Base-by-base conservation (phyloP, 2,113 vertebrate species). In the Larimichthys crocea region DNA sequence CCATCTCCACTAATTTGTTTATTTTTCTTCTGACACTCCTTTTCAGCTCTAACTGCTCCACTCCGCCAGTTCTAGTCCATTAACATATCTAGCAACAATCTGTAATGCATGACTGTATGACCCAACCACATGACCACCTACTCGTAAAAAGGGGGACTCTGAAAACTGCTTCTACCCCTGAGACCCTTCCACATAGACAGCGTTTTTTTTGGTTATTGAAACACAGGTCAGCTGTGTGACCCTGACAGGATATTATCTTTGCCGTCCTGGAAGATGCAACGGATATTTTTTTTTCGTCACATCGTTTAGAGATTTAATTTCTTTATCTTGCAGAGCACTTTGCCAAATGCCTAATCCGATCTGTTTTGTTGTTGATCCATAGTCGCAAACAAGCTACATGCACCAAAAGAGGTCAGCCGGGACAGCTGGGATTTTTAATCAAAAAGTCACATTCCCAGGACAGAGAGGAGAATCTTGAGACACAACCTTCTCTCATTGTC, bases 31-130 rank as follows among this genome's bases (percentile, higher is more conserved):
- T 22, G 65, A 74, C 56, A 14, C 56, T 75, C 68, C 17, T 60
- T 69, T 71, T 76, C 52, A 42, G 44, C 42, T 71, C 15, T 0
- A 15, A 74, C 26, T 24, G 20, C 46, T 82, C 74, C 48, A 12
- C 57, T 61, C 42, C 2, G 24, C 63, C 74, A 3, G 76, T 48
- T 62, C 44, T 46, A 26, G 76, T 80, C 35, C 61, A 29, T 35
- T 35, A 63, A 62, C 44, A 73, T 3, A 71, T 76, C 50, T 46
- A 10, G 19, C n/a, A n/a, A n/a, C n/a, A n/a, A n/a, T n/a, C n/a
- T n/a, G n/a, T n/a, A n/a, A n/a, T n/a, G n/a, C 69, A 71, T 60
- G 66, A 74, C 71, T 50, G 74, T 22, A n/a, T 66, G 77, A 85
- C 69, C 68, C 14, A 12, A 24, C 17, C 79, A 52, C 74, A 73